Base-by-base conservation (phyloP, 1,140 invertebrate genomes). In the Micrasema longulum region DNA sequence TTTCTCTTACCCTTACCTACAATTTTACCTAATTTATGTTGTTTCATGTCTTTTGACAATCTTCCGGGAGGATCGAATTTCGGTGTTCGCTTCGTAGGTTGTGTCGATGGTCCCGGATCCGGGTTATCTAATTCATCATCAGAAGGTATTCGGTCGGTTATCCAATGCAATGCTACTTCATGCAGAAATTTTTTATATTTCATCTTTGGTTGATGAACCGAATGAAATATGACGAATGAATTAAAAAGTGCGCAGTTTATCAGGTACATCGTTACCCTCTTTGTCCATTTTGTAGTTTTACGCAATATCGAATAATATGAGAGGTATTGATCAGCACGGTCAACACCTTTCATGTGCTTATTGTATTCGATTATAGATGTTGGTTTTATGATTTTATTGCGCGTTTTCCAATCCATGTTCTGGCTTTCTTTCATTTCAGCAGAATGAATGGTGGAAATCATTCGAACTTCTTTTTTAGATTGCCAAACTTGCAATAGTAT, bases 401-500 rank as follows among this genome's bases (percentile, higher is more conserved):
- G 71, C 41, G 47, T 76, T 36, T 22, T 63, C 52, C 66, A 63
- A 47, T 77, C 74, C 16, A 70, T 72, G 41, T 71, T 77, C 12
- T 69, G 10, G 26, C 71, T 71, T 55, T 73, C 67, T 43, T 67
- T 41, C 16, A 77, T 69, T 43, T 73, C 62, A 22, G 71, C 63
- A 41, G 72, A 71, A 74, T n/a, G n/a, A n/a, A n/a, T 77, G 31
- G 71, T 76, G 26, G 74, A 64, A 41, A 77, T 75, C 66, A 77
- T 64, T 12, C 9, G 6, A n/a, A 38, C 66, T 53, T 45, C 16
- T 57, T 76, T 68, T 52, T 76, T 76, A 20, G 72, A 69, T 68
- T 76, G 69, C 60, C 65, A 77, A 48, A 67, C 50, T 68, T 77
- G 72, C 41, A 77, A 36, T 45, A 74, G 62, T 53, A 75, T 67